Percentiles rank a stretch among this genome's conserved stretches.
These are phyloP conservation scores for Rutilus rutilus DNA, from an alignment of 2,113 vertebrate genomes.

Conservation along the genomic window DNA sequence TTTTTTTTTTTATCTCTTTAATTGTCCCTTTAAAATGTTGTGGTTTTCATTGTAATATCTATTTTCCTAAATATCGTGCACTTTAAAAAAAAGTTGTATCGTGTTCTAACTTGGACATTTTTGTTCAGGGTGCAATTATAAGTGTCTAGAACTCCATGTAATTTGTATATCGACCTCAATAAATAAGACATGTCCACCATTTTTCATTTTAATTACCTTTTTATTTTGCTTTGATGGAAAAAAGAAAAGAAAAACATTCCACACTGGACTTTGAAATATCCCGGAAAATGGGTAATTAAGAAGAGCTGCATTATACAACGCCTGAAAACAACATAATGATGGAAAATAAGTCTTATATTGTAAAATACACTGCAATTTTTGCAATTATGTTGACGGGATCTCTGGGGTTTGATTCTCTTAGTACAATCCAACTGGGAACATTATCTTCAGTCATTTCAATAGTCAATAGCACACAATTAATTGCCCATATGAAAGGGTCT, in stretches of 20 bases:
- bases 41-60: not conserved
- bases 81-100: not conserved
- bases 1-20: too few relatives aligned
- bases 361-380: constrained; percentile 48
- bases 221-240: too few relatives aligned
- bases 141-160: not conserved
- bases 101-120: not conserved
- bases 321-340: constrained; percentile 55
- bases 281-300: constrained; percentile 43
- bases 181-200: not conserved
- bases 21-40: not conserved
- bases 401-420: constrained; percentile 48
- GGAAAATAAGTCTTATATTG: constrained; percentile 50
- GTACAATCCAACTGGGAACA: constrained; percentile 47
- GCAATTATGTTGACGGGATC: constrained; percentile 55
- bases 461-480: constrained; percentile 59
- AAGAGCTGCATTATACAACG: constrained; percentile 29
- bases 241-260: not conserved
- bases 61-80: not conserved
- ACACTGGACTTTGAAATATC: constrained; percentile 19
- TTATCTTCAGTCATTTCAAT: constrained; percentile 49
- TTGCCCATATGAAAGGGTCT: constrained; percentile 59
- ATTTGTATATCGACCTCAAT: constrained; percentile 3
- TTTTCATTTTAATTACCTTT: constrained; percentile 15
- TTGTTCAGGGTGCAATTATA: not conserved